phyloP scores from a whole-genome alignment of 1,140 invertebrate species.

The Macrotrachela quadricornifera region DNA sequence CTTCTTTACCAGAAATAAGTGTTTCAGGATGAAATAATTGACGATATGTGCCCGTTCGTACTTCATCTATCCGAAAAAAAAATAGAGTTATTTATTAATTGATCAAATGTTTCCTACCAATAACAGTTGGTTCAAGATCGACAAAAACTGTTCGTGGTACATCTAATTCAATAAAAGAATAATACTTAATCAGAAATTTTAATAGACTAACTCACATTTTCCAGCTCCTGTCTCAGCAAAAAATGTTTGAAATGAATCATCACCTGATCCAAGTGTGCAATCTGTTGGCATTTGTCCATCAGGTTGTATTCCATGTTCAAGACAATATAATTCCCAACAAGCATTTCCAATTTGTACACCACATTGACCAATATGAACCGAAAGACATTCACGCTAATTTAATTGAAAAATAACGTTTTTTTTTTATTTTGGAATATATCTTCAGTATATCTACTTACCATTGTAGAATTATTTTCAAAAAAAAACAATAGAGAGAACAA shows the following conservation, averaged over 20 bases:
- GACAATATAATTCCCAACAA: not conserved
- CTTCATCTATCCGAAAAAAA: conserved; percentile 19
- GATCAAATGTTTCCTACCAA: conserved; percentile 17
- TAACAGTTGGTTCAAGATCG: conserved; percentile 31
- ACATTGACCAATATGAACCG: not conserved
- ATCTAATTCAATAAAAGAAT: conserved; percentile 1
- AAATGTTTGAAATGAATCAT: conserved; percentile 10
- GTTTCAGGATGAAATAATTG: conserved; percentile 31
- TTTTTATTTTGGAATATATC: too few species aligned
- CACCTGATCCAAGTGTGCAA: not conserved
- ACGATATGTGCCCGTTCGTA: conserved; percentile 20
- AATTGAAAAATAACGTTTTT: too few species aligned
- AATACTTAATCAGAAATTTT: too few species aligned
- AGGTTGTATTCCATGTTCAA: not conserved
- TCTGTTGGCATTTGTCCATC: conserved; percentile 7
- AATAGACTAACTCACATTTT: conserved; percentile 12
- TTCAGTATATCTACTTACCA: too few species aligned
- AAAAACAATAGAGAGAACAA: too few species aligned
- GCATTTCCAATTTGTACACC: not conserved
- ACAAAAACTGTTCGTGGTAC: conserved; percentile 30
- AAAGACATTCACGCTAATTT: not conserved
- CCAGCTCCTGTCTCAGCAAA: conserved; percentile 20
- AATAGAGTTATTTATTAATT: too few species aligned
- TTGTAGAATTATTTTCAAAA: too few species aligned
- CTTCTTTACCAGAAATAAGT: conserved; percentile 43